Conservation (phyloP, 2,797 vertebrate species). For the Anabacerthia variegaticeps region DNA sequence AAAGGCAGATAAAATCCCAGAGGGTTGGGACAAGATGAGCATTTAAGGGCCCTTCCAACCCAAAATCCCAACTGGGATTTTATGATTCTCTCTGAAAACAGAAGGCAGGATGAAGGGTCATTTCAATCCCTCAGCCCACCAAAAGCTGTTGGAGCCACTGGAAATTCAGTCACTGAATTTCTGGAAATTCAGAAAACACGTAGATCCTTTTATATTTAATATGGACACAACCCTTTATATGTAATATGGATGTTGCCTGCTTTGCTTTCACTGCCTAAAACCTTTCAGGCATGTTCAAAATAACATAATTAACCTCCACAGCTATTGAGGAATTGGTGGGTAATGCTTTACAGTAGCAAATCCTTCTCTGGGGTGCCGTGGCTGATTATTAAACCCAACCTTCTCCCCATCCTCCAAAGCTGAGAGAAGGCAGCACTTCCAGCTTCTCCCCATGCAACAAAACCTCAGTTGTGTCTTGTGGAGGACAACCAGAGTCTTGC, state of each 20-base stretch:
- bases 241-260: background rate
- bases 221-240: background rate
- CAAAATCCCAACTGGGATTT: background rate
- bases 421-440: background rate
- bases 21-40: background rate
- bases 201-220: background rate
- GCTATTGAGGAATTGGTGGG: background rate
- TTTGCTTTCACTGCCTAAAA: background rate
- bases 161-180: too few species aligned
- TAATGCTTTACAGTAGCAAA: background rate
- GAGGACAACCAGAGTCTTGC: background rate
- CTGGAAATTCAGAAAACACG: background rate
- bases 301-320: background rate
- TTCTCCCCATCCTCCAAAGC: too few species aligned
- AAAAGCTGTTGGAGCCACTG: background rate
- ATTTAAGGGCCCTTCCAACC: background rate
- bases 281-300: background rate
- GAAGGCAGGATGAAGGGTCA: background rate
- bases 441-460: background rate
- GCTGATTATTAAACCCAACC: background rate
- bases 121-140: background rate
- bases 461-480: background rate
- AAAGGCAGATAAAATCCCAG: background rate
- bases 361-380: rapidly evolving
- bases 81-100: background rate